Percentiles rank a stretch among this genome's conserved stretches.
phyloP scores from a whole-genome alignment of 2,113 vertebrate genomes.

The Eptesicus fuscus region DNA sequence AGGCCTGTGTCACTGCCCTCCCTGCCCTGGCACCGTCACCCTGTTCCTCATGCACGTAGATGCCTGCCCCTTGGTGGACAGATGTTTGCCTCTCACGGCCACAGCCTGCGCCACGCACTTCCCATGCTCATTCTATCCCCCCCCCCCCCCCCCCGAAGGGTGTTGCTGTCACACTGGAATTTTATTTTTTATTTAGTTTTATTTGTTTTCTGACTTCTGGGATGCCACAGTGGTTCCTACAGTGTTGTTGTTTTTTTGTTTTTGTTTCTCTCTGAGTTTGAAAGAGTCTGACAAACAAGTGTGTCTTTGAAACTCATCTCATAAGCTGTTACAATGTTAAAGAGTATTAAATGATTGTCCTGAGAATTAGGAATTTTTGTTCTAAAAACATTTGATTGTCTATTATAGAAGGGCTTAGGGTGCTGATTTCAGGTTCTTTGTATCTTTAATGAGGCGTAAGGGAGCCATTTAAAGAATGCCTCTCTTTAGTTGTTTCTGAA shows the following conservation, averaged over 20 bases:
- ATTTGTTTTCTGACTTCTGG: background rate
- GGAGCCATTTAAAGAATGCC: background rate
- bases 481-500: slow-evolving; percentile 10
- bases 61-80: background rate
- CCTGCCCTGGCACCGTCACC: background rate
- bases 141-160: background rate
- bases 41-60: background rate
- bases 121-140: background rate
- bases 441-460: background rate
- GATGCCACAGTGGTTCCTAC: background rate
- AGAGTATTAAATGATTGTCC: background rate
- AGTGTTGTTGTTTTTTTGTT: background rate
- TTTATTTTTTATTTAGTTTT: background rate
- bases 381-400: slow-evolving; percentile 17
- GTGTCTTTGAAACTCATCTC: background rate
- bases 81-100: background rate
- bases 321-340: background rate
- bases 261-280: background rate
- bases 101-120: background rate
- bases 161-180: background rate
- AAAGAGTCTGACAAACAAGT: background rate
- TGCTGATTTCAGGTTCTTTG: background rate
- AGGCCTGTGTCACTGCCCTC: background rate
- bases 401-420: background rate
- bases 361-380: slow-evolving; percentile 14